Evolutionary conservation across 1,140 invertebrate genomes (phyloP).

Genomic region (Drosophila bocqueti): DNA sequence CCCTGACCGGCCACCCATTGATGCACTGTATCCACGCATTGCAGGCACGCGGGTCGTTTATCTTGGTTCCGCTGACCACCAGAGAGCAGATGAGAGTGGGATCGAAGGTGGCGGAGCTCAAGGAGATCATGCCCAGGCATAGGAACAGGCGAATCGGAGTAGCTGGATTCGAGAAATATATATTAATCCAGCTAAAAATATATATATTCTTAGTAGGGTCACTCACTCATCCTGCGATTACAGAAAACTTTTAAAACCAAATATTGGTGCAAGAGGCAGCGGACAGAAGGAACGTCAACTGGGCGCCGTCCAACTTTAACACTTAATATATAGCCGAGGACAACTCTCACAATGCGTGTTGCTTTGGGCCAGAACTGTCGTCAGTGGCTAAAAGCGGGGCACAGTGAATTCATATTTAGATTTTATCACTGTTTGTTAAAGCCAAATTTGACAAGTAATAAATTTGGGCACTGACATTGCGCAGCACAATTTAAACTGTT

Average conservation of each 20-base stretch:
- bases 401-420: conserved; percentile 45
- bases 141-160: not conserved
- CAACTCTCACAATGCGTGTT: conserved; percentile 5
- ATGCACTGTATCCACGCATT: conserved; percentile 69
- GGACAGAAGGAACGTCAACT: conserved; percentile 31
- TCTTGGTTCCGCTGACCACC: conserved; percentile 60
- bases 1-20: conserved; percentile 46
- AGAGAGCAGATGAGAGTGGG: conserved; percentile 54
- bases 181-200: not conserved
- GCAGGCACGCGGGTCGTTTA: conserved; percentile 73
- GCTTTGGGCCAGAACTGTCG: conserved; percentile 42
- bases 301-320: not conserved
- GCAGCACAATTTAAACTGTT: conserved; percentile 6
- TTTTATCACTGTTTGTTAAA: conserved; percentile 50
- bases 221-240: conserved; percentile 41
- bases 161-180: conserved; percentile 11
- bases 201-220: no score
- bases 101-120: conserved; percentile 48
- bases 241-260: not conserved
- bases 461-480: conserved; percentile 29
- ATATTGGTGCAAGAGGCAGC: not conserved
- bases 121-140: not conserved
- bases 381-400: conserved; percentile 42
- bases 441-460: conserved; percentile 52
- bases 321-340: conserved; percentile 32